Evolutionary conservation across 1,140 invertebrate genomes (phyloP).

Genomic region (Heterodera schachtii): DNA sequence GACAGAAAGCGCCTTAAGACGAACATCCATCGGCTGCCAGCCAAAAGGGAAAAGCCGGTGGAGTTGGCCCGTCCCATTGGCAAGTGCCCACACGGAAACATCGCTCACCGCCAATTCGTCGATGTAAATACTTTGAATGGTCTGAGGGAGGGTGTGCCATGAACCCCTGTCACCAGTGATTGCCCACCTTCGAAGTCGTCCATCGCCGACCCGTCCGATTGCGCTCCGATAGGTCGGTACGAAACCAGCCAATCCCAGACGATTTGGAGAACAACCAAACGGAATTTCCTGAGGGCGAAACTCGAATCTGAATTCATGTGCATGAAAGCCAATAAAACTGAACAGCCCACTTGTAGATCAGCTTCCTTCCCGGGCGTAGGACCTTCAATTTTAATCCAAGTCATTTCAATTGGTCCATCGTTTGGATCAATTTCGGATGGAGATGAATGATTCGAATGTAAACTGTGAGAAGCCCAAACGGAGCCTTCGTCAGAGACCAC

Average conservation of each 20-base stretch:
- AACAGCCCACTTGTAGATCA: too few species aligned
- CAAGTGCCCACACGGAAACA: slow-evolving; percentile 8
- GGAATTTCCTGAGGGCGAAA: slow-evolving; percentile 33
- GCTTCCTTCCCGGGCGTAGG: neutral
- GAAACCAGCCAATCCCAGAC: slow-evolving; percentile 22
- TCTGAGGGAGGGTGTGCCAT: neutral
- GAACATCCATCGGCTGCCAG: slow-evolving; percentile 10
- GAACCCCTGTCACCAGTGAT: neutral
- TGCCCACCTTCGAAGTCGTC: slow-evolving; percentile 3
- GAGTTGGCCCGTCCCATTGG: neutral
- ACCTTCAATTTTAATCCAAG: neutral
- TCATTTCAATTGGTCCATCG: neutral
- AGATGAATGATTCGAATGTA: slow-evolving; percentile 4
- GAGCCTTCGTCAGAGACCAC: slow-evolving; percentile 26
- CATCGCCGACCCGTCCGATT: slow-evolving; percentile 26
- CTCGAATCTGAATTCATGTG: slow-evolving; percentile 30
- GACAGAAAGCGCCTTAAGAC: neutral
- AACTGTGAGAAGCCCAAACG: slow-evolving; percentile 24
- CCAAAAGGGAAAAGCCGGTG: neutral
- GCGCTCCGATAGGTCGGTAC: slow-evolving; percentile 32
- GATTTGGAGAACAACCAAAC: slow-evolving; percentile 39
- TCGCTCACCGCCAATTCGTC: neutral
- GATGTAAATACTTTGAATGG: neutral
- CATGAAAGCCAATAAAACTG: too few species aligned
- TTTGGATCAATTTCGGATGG: neutral